A percentile compares a stretch with the other conserved stretches of the same genome.
Evolutionary conservation across 2,113 vertebrate species (phyloP).

Genomic region (Micromys minutus): DNA sequence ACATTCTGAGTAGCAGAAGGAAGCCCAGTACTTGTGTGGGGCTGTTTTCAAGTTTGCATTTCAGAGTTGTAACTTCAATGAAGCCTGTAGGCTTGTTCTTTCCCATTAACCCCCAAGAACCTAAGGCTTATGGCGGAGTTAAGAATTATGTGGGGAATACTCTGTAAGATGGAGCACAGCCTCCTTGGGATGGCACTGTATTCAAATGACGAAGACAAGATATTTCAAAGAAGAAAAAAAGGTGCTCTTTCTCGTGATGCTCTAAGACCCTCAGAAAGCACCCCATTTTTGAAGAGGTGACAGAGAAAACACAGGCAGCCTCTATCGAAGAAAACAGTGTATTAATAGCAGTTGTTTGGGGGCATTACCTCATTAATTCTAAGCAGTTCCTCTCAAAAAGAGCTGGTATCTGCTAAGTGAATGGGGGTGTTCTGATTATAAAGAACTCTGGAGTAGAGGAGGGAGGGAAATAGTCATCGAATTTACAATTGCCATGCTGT

Average conservation of each 20-base stretch:
- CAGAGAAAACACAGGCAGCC: slow-evolving; percentile 14
- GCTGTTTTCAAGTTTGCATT: slow-evolving; percentile 20
- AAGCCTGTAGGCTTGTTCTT: slow-evolving; percentile 18
- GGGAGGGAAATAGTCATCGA: not conserved
- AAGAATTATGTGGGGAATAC: not conserved
- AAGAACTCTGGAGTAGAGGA: not conserved
- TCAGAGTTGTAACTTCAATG: slow-evolving; percentile 46
- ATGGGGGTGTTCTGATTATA: slow-evolving; percentile 55
- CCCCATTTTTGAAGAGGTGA: slow-evolving; percentile 33
- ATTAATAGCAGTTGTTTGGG: slow-evolving; percentile 61
- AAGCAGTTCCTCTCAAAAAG: slow-evolving; percentile 53
- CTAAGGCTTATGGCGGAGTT: not conserved
- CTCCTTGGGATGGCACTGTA: slow-evolving; percentile 43
- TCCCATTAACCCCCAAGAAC: not conserved
- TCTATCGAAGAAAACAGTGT: slow-evolving; percentile 16
- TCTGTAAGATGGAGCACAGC: not conserved
- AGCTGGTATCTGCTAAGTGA: slow-evolving; percentile 49
- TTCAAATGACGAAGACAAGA: slow-evolving; percentile 43
- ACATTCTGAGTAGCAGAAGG: slow-evolving; percentile 38
- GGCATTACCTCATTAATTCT: slow-evolving; percentile 65
- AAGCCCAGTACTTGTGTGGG: not conserved
- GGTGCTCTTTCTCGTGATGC: not conserved
- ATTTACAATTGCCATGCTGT: not conserved
- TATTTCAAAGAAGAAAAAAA: not conserved
- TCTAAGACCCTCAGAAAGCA: not conserved